These are phyloP conservation scores for Onychomys torridus DNA, from an alignment of 2,797 vertebrate genomes.

Conservation along the genomic window DNA sequence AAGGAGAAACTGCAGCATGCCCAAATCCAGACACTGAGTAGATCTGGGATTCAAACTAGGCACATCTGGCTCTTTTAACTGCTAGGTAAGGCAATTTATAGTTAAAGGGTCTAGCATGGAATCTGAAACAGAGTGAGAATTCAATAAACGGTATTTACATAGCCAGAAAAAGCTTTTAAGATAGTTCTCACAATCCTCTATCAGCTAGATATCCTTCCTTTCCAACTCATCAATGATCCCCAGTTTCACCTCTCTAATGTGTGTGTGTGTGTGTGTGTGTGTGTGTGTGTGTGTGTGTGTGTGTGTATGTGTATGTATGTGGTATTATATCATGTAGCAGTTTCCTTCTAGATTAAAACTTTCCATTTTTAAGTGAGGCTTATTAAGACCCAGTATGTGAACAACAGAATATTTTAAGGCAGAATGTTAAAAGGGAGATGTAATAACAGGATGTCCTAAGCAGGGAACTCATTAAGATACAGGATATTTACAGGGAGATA, in stretches of 20 bases:
- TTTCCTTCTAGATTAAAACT: not conserved
- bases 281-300: not conserved
- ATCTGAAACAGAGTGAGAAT: not conserved
- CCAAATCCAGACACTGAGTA: not conserved
- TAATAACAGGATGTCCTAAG: not conserved
- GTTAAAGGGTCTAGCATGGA: not conserved
- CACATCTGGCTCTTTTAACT: not conserved
- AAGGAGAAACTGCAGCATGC: not conserved
- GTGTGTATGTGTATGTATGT: not conserved
- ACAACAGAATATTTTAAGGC: conserved; percentile 11
- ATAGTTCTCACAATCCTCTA: not conserved
- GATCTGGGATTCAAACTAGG: not conserved
- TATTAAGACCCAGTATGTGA: not conserved
- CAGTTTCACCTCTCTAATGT: not conserved
- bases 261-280: not conserved
- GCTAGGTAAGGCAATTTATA: not conserved
- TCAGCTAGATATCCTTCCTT: not conserved
- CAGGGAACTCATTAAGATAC: not conserved
- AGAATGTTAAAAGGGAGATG: not conserved
- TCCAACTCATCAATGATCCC: not conserved
- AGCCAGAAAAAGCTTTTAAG: not conserved
- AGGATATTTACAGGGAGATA: not conserved
- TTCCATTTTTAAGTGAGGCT: not conserved
- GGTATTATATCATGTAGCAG: not conserved
- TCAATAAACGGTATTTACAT: not conserved